Percentiles rank a stretch among this genome's conserved stretches.
Conservation (phyloP, 2,797 vertebrate species). For the Myotis vivesi region DNA sequence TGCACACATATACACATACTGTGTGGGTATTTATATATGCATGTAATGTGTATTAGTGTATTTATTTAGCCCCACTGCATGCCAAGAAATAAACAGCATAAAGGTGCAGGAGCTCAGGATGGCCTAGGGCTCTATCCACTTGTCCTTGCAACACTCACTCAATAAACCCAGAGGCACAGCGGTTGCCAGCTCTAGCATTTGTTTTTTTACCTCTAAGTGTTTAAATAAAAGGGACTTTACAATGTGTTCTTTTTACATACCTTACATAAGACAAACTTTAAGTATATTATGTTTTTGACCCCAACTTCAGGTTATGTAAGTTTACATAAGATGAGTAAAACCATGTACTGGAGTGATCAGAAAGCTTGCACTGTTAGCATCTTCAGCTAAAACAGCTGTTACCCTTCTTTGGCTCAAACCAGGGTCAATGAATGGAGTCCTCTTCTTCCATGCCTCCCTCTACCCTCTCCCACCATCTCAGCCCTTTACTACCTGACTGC, state of each 20-base stretch:
- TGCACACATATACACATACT: neutral
- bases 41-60: neutral
- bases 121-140: neutral
- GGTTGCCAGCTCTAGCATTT: neutral
- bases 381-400: neutral
- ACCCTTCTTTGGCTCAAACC: neutral
- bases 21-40: neutral
- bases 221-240: neutral
- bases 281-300: neutral
- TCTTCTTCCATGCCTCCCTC: neutral
- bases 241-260: neutral
- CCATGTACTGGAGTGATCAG: neutral
- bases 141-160: neutral
- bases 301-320: constrained; percentile 11
- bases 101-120: neutral
- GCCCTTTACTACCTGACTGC: neutral
- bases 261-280: constrained; percentile 29
- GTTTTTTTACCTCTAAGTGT: neutral
- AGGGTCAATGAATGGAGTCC: neutral
- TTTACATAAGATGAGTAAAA: neutral
- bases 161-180: neutral
- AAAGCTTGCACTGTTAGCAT: neutral
- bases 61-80: neutral
- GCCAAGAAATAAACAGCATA: neutral
- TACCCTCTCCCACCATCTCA: neutral